Conservation (phyloP, 1,140 invertebrate species). For the Drosophila ercepeae region DNA sequence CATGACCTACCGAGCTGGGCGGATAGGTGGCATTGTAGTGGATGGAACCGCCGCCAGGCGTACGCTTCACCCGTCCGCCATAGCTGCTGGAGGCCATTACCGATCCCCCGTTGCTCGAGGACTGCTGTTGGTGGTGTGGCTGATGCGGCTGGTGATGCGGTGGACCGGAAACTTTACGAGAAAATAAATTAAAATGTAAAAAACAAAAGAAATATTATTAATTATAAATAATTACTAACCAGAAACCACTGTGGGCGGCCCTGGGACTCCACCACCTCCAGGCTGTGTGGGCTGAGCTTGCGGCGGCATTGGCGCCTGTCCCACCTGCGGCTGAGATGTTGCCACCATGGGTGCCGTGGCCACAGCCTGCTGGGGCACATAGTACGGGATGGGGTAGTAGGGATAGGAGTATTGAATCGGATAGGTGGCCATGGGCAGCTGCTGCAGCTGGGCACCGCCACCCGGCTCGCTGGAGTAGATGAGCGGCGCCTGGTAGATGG, state of each 20-base stretch:
- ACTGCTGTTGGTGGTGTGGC: slow-evolving; percentile 19
- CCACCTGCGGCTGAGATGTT: slow-evolving; percentile 43
- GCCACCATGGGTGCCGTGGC: slow-evolving; percentile 57
- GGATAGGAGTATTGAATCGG: slow-evolving; percentile 81
- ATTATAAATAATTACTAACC: too few relatives aligned
- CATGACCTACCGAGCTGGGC: slow-evolving; percentile 43
- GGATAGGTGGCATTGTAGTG: slow-evolving; percentile 69
- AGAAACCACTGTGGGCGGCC: slow-evolving; percentile 60
- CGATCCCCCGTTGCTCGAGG: slow-evolving; percentile 30
- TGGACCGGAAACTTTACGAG: slow-evolving; percentile 22
- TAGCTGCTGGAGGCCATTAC: slow-evolving; percentile 27
- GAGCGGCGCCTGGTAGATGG: slow-evolving; percentile 78
- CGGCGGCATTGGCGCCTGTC: slow-evolving; percentile 20
- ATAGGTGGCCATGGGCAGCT: slow-evolving; percentile 81
- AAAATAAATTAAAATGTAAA: background rate
- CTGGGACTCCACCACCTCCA: slow-evolving; percentile 58
- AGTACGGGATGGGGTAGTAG: slow-evolving; percentile 82
- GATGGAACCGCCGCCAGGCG: slow-evolving; percentile 68
- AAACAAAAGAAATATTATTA: background rate
- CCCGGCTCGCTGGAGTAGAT: slow-evolving; percentile 81
- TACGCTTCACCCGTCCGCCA: slow-evolving; percentile 69
- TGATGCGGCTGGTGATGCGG: slow-evolving; percentile 40
- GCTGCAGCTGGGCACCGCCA: slow-evolving; percentile 68
- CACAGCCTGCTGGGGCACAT: slow-evolving; percentile 71
- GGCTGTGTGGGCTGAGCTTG: slow-evolving; percentile 54